Base-by-base conservation (phyloP, 2,888 invertebrate species). In the Drosophila suboccidentalis region DNA sequence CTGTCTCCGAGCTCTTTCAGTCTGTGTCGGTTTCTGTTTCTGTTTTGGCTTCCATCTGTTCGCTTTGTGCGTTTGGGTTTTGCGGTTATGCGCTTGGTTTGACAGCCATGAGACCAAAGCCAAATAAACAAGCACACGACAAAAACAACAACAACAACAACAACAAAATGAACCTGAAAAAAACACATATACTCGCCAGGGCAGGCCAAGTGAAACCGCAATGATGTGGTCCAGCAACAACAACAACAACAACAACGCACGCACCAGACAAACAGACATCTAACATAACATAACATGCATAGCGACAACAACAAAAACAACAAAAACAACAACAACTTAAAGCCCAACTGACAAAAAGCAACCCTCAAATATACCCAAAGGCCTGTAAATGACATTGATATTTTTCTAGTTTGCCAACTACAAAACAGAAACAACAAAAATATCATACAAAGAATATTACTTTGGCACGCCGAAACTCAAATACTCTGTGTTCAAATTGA, bases 51-150 rank as follows among this genome's bases (percentile, higher is more conserved):
- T 53, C 46, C 26, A 36, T 53, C 50, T 38, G 41, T 50, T 32
- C 10, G 15, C 17, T 4, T 47, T 46, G 53, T 75, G 71, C 70
- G 72, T 80, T 62, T 76, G 80, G 73, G 72, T 60, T 72, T 63
- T 87, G 87, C 68, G 82, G 85, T 80, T 87, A 79, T 77, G 85
- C 82, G 87, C 87, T 80, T 73, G 85, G 87, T 71, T 85, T 87
- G 87, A 83, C 84, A 79, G 77, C 62, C 74, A 75, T 64, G 72
- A 82, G 79, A 86, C 79, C 83, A 86, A 72, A 69, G 82, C 78
- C 66, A 82, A 82, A 82, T 81, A 79, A 66, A 71, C 67, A 65
- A 70, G 63, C 62, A 46, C 47, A 68, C 51, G 59, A 59, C 63
- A 49, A 38, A n/a, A n/a, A n/a, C n/a, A n/a, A n/a, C n/a, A n/a